Base-by-base conservation (phyloP, 2,797 vertebrate species). In the Pipistrellus pipistrellus region DNA sequence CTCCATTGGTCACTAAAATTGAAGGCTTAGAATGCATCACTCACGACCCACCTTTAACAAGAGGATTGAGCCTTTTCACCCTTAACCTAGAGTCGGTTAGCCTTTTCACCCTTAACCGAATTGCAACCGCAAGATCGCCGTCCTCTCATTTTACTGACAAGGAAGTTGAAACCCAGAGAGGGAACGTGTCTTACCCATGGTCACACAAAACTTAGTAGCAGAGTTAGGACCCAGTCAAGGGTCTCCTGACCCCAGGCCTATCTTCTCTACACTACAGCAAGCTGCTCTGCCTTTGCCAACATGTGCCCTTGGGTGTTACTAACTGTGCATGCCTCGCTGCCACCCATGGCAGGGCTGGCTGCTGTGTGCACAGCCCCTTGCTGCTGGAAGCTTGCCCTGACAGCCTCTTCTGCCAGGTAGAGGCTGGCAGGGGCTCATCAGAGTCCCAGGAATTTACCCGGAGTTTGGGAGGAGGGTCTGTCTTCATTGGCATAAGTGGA, bases 91-190 rank as follows among this genome's bases (percentile, higher is more conserved):
- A 80, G 38, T 32, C 2, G 35, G 35, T 35, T 35, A 13, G 23
- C 66, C 48, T 83, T 76, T 59, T 46, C 80, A 62, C 30, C 6
- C 57, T 87, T 35, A 66, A 59, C 41, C 46, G 30, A 73, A n/a
- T 32, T 51, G 30, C 32, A 73, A 15, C 77, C 27, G 0, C 20
- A 17, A 87, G 38, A 41, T 41, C 6, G 6, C 38, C 38, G 38
- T 41, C 38, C 21, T 48, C 57, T 86, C 44, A 27, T 80, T 73
- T 85, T 38, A 80, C 75, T 46, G 4, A 57, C 46, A 71, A 81
- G 64, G 59, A 96, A 86, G 66, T 18, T 30, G n/a, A 75, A 23
- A 7, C 18, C 55, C 73, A 69, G 80, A 32, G 53, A 82, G 69
- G 48, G 76, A 64, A 38, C 23, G 0, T 64, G 13, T 48, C n/a